Evolutionary conservation across 2,888 invertebrate species (phyloP), one percentile per base, ranked within the genome.

Genomic region (Trypoxylon attenuatum): DNA sequence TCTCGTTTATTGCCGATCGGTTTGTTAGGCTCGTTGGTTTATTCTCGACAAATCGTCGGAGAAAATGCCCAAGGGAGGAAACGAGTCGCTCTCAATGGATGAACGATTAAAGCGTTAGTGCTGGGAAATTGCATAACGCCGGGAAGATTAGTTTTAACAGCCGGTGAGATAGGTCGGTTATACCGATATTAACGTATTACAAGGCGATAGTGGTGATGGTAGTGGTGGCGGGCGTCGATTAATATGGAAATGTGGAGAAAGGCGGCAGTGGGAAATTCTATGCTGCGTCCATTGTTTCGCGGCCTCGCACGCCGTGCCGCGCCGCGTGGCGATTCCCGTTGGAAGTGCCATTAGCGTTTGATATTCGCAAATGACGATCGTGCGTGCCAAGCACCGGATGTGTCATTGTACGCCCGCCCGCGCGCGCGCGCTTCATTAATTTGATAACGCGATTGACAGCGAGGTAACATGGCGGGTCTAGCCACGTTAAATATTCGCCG

Each of bases 321-420:
- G 56, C 33, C 5, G 38, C 5, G 18, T 27, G 23, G 21, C 22
- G 39, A 39, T 55, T 51, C 50, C n/a, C 52, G 58, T 62, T 57
- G 54, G 52, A 62, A 70, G 61, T 73, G n/a, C 67, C 64, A 67
- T 64, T 61, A 67, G 47, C 69, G 45, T 19, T 42, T 5, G 51
- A 42, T 47, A 70, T 61, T 64, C 43, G 55, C 43, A 49, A 58
- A 52, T 42, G 58, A 50, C 58, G 47, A 53, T 45, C 42, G 33
- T 54, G 19, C 33, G 42, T 60, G 59, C 64, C 56, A n/a, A n/a
- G n/a, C n/a, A n/a, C 54, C 60, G 43, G 22, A 64, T 61, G 39
- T 64, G 60, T 54, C 39, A 29, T 58, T 25, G 25, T n/a, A n/a
- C n/a, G n/a, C n/a, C n/a, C n/a, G n/a, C n/a, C n/a, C n/a, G n/a